Base-by-base conservation (phyloP, 2,888 invertebrate genomes). In the Zele albiditarsus region DNA sequence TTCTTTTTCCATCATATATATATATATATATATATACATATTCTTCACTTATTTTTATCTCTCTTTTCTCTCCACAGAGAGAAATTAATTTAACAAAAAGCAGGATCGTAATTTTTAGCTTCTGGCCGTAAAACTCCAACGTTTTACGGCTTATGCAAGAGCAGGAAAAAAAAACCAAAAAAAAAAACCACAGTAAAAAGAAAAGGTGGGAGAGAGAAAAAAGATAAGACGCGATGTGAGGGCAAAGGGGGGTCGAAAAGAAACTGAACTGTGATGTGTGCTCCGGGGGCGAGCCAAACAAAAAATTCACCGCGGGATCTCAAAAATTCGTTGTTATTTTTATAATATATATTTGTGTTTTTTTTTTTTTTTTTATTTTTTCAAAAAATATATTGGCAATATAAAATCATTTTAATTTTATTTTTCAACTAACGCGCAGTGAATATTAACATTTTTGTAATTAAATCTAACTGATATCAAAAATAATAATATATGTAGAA, bases 41-140 rank as follows among this genome's bases (percentile, higher is more conserved):
- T 10, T 60, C 60, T 60, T 57, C 60, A 60, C 38, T 65, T 31
- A 33, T 66, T 25, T 42, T 14, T 53, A 53, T 42, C 23, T 69
- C 31, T 38, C 72, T 46, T 58, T 46, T 71, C 73, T 68, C 73
- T 27, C 23, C 67, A 46, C 23, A 57, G 27, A 20, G 65, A 28
- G 70, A 70, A 81, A 85, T 85, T 85, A 83, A 85, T 84, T 83
- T 81, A 84, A 83, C 80, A 83, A 83, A 84, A 84, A 81, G 77
- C 84, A 81, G 79, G 81, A 81, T 84, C 85, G 82, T 85, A 85
- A 85, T 81, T 85, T 83, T 83, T 78, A 78, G 80, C 81, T 84
- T 80, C 80, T 81, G 80, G 77, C 78, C 78, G 79, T 79, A 80
- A 81, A 81, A 80, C 77, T 79, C 77, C 73, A 77, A 77, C 71